Percentiles rank a stretch among this genome's conserved stretches.
Conservation (phyloP, 2,113 vertebrate species). For the Rostratula benghalensis region DNA sequence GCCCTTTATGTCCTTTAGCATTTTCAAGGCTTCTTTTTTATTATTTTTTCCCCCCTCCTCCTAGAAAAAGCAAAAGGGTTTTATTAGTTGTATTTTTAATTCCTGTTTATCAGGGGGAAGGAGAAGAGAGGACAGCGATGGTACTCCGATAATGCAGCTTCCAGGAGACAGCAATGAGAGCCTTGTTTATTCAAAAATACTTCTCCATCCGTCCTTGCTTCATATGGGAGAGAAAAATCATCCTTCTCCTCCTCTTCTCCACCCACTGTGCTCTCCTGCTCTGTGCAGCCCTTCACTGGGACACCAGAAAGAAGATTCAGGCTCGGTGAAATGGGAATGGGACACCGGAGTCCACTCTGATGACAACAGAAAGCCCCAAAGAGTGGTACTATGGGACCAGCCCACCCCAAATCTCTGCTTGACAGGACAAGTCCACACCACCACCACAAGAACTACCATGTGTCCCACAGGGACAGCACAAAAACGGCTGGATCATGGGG, state of each 20-base stretch:
- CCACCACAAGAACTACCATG: accelerated
- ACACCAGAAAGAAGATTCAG: not conserved
- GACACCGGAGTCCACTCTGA: not conserved
- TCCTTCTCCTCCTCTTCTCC: not conserved
- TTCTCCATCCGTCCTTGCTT: not conserved
- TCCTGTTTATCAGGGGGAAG: not conserved
- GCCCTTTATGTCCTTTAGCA: slow-evolving; percentile 66
- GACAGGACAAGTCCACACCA: too few relatives aligned
- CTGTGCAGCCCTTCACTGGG: not conserved
- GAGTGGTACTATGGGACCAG: not conserved
- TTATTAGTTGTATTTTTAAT: slow-evolving; percentile 60
- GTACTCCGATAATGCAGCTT: slow-evolving; percentile 12
- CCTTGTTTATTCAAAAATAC: slow-evolving; percentile 34
- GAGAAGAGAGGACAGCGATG: not conserved
- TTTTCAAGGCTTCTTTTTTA: slow-evolving; percentile 4
- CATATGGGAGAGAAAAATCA: not conserved
- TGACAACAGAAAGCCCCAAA: not conserved
- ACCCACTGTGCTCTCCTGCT: accelerated
- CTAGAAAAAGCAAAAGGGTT: slow-evolving; percentile 27
- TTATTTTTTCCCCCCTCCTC: not conserved
- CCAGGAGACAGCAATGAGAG: slow-evolving; percentile 31
- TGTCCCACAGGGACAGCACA: not conserved
- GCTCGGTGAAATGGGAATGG: not conserved
- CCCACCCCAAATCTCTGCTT: not conserved
- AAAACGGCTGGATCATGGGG: not conserved